These are phyloP conservation scores for Papilio polyxenes DNA, from an alignment of 1,140 invertebrate species.

Conservation along the genomic window DNA sequence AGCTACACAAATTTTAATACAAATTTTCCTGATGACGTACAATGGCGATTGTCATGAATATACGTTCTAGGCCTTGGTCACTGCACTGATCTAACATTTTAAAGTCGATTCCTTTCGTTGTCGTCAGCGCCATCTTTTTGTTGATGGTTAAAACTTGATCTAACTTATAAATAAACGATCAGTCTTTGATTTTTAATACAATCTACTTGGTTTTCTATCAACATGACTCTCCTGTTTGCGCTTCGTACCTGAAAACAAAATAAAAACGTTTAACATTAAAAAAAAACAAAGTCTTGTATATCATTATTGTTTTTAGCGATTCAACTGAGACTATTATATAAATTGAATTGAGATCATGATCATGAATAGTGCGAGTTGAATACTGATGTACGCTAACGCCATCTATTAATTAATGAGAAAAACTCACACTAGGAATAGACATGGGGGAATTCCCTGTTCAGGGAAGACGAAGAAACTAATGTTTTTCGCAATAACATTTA, in stretches of 20 bases:
- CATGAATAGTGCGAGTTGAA: not conserved
- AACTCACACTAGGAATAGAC: not conserved
- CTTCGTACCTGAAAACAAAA: not conserved
- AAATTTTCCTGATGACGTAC: too few relatives aligned
- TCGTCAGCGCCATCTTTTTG: not conserved
- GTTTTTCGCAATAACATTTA: not conserved
- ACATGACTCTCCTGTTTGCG: not conserved
- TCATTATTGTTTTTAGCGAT: too few relatives aligned
- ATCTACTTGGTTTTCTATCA: not conserved
- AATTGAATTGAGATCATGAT: too few relatives aligned
- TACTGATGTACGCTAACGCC: not conserved
- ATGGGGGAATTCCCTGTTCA: not conserved
- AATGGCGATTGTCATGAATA: too few relatives aligned
- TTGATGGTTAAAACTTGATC: not conserved
- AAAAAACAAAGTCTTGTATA: not conserved
- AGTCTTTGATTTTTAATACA: not conserved
- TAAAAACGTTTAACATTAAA: not conserved
- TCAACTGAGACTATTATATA: too few relatives aligned
- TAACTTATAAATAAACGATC: slow-evolving; percentile 1
- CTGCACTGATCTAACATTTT: too few relatives aligned
- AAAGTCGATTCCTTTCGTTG: not conserved
- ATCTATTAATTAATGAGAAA: not conserved
- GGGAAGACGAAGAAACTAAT: not conserved
- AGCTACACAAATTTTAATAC: too few relatives aligned
- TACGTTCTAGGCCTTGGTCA: too few relatives aligned